These are phyloP conservation scores for Meda fulgida DNA, from an alignment of 2,797 vertebrate genomes.

Conservation along the genomic window DNA sequence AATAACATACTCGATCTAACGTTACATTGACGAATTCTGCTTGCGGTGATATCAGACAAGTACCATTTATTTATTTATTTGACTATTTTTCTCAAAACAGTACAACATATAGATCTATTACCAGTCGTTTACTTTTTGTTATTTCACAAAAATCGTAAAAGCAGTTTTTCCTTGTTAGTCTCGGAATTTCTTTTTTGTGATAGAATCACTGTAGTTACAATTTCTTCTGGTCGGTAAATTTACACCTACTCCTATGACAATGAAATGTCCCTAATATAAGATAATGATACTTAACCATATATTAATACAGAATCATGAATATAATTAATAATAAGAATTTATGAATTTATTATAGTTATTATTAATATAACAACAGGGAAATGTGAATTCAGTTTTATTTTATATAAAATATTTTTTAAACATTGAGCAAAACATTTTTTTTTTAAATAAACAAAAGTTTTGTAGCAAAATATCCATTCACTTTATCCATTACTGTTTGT, in stretches of 20 bases:
- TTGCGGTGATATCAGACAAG: neutral
- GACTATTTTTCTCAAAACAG: neutral
- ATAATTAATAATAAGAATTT: neutral
- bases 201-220: neutral
- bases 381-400: neutral
- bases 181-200: neutral
- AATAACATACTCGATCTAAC: neutral
- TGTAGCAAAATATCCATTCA: neutral
- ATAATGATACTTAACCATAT: neutral
- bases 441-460: neutral
- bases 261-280: neutral
- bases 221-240: neutral
- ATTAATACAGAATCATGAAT: neutral
- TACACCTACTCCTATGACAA: neutral
- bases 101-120: neutral
- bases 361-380: neutral
- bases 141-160: neutral
- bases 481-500: neutral
- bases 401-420: neutral
- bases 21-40: neutral
- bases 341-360: neutral
- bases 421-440: neutral
- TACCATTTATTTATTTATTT: neutral
- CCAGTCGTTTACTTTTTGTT: neutral
- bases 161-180: neutral